phyloP scores from a whole-genome alignment of 2,888 invertebrate species.

The Spatulosminthurus flaviceps region DNA sequence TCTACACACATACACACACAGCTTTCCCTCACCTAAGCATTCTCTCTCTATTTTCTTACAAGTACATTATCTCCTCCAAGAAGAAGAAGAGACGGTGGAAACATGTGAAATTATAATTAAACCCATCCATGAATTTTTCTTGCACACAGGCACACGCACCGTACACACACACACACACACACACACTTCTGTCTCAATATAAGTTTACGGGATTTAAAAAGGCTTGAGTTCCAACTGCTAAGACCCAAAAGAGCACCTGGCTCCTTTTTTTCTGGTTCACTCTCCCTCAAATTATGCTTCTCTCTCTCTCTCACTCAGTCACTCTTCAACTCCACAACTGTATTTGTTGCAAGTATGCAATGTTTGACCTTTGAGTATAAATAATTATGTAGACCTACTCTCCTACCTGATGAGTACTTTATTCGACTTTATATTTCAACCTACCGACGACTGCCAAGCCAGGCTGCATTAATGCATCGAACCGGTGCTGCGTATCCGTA shows the following conservation, averaged over 20 bases:
- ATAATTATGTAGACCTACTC: not conserved
- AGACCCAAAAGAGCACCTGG: slow-evolving; percentile 38
- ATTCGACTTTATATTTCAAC: not conserved
- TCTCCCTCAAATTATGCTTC: slow-evolving; percentile 33
- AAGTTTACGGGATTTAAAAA: slow-evolving; percentile 33
- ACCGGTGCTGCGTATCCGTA: slow-evolving; percentile 1
- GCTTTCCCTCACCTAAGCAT: slow-evolving; percentile 10
- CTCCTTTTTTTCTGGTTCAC: slow-evolving; percentile 29
- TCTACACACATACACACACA: not conserved
- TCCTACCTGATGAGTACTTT: slow-evolving; percentile 18
- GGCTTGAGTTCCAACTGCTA: slow-evolving; percentile 40
- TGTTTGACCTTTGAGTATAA: slow-evolving; percentile 28
- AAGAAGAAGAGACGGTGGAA: slow-evolving; percentile 33
- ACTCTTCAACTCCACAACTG: slow-evolving; percentile 26
- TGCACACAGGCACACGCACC: slow-evolving; percentile 19
- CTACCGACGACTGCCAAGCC: not conserved
- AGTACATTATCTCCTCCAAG: not conserved
- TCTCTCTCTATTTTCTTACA: not conserved
- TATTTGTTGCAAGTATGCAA: slow-evolving; percentile 12
- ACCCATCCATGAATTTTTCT: slow-evolving; percentile 43
- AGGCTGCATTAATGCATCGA: slow-evolving; percentile 1
- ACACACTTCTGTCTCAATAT: slow-evolving; percentile 12
- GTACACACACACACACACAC: slow-evolving; percentile 4
- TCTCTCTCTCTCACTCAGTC: slow-evolving; percentile 14
- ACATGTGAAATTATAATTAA: slow-evolving; percentile 43